phyloP scores from a whole-genome alignment of 2,113 vertebrate species.

The Canis aureus region DNA sequence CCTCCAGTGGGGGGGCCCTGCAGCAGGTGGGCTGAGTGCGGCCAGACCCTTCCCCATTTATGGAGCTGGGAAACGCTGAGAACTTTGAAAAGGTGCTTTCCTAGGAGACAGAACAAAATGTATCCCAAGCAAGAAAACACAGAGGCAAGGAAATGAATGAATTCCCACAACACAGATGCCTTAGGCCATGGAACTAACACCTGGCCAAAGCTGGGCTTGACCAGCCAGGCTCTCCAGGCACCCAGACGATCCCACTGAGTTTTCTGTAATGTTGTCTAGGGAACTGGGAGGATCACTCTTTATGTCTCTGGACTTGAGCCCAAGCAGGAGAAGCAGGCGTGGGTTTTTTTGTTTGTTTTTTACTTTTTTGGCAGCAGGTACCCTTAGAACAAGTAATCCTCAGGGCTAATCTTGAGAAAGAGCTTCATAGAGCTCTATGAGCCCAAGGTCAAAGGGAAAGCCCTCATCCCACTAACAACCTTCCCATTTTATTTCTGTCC shows the following conservation, averaged over 20 bases:
- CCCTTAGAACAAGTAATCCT: not conserved
- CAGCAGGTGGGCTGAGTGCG: accelerated
- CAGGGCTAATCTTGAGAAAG: not conserved
- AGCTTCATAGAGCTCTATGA: not conserved
- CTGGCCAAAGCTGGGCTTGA: not conserved
- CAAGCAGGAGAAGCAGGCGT: not conserved
- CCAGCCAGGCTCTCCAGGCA: not conserved
- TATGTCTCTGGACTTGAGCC: not conserved
- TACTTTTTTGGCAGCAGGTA: not conserved
- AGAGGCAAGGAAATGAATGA: not conserved
- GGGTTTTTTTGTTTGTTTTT: too few species aligned
- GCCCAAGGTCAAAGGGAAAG: not conserved
- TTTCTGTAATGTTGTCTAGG: not conserved
- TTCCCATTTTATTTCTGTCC: not conserved
- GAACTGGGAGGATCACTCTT: not conserved
- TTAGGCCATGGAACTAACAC: not conserved
- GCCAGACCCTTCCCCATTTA: not conserved
- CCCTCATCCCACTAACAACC: not conserved
- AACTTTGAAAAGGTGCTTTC: constrained; percentile 1
- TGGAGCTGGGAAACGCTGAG: not conserved
- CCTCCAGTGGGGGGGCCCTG: not conserved
- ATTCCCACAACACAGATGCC: not conserved
- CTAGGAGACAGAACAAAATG: constrained; percentile 33
- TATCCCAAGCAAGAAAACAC: constrained; percentile 9
- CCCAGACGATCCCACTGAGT: not conserved